Evolutionary conservation across 64 coral and sea anemone genomes (phyloP), one percentile per base, ranked within the genome.

Genomic region (Platygyra sinensis): DNA sequence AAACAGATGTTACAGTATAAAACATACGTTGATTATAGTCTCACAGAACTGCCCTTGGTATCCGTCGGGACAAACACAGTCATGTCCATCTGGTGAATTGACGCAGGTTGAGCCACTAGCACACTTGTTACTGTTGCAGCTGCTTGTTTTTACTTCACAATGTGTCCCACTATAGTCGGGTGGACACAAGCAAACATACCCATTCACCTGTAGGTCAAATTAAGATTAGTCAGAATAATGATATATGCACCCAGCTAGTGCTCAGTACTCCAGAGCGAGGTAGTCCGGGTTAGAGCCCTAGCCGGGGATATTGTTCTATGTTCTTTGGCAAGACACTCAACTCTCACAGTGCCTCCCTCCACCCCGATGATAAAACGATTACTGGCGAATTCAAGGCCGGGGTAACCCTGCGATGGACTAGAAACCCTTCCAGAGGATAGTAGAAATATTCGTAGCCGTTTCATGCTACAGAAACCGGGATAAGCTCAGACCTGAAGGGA

Each of bases 41-140:
- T 99, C 97, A 69, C 97, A 99, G 74, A 99, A 99, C 2, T 25
- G 22, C 13, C 97, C 97, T 18, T 86, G 75, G 65, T 89, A 99
- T 30, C 97, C 97, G 65, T 93, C 88, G 57, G 77, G 73, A 36
- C 97, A 99, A 13, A 52, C 33, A 38, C 97, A 99, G 7, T 91
- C 78, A 22, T 92, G 86, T 8, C 97, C 94, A 52, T 59, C 83
- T 19, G 97, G 97, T 67, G 89, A 87, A 80, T 96, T 86, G 24
- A 93, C 79, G 32, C 97, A 99, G 10, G 77, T 93, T 15, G 76
- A 86, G 52, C 89, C 86, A 74, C 90, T 91, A 11, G 62, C 49
- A 79, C 97, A 99, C 30, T 88, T 85, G 67, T 65, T 52, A 17
- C 31, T 62, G 29, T 22, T 19, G 54, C 97, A 99, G 31, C 76